Conservation (phyloP, 1,140 invertebrate species). For the Neomicropteryx cornuta region DNA sequence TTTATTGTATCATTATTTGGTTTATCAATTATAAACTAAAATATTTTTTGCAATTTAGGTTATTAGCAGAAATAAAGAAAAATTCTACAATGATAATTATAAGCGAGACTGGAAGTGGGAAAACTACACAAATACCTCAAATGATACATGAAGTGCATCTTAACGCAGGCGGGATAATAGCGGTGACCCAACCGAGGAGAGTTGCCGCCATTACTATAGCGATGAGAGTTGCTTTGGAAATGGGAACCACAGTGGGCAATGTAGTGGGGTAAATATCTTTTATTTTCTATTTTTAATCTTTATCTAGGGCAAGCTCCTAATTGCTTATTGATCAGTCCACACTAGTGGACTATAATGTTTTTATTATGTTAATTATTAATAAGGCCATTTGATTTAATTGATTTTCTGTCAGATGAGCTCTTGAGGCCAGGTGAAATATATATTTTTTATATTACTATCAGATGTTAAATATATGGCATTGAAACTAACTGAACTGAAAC, state of each 20-base stretch:
- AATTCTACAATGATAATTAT: conserved; percentile 74
- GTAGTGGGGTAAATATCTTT: conserved; percentile 86
- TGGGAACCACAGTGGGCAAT: conserved; percentile 64
- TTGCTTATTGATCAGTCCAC: conserved; percentile 60
- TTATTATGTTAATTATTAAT: conserved; percentile 63
- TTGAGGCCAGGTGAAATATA: no score
- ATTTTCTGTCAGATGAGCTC: no score
- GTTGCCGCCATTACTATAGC: conserved; percentile 86
- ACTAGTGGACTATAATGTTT: conserved; percentile 70
- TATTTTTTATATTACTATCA: no score
- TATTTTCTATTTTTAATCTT: conserved; percentile 62
- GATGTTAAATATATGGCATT: no score
- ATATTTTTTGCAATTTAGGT: conserved; percentile 17
- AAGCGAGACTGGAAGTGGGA: conserved; percentile 95
- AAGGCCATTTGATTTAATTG: no score
- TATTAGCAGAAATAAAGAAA: conserved; percentile 36
- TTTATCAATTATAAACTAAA: background rate
- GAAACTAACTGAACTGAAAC: no score
- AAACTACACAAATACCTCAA: conserved; percentile 95
- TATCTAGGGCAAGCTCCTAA: conserved; percentile 38
- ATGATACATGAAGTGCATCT: conserved; percentile 86
- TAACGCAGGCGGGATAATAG: conserved; percentile 64
- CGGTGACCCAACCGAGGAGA: conserved; percentile 82
- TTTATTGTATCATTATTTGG: background rate
- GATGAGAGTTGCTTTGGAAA: conserved; percentile 71